Evolutionary conservation across 2,888 invertebrate species (phyloP).

Genomic region (Spodoptera exigua): DNA sequence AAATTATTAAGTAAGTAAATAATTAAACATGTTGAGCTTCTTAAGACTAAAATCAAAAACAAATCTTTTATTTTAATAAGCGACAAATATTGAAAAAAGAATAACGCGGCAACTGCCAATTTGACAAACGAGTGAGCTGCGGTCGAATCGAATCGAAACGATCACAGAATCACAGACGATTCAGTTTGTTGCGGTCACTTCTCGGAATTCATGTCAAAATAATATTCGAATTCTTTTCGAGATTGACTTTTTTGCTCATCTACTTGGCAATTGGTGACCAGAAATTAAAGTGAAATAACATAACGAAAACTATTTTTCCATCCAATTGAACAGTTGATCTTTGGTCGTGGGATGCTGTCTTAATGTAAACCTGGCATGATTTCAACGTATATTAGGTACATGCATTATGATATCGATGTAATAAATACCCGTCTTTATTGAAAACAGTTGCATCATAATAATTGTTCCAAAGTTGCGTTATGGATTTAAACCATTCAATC

Average conservation of each 20-base stretch:
- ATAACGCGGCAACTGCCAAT: constrained; percentile 66
- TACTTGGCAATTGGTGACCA: constrained; percentile 43
- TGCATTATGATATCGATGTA: constrained; percentile 48
- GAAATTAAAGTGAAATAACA: constrained; percentile 37
- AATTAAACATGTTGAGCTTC: too few species aligned
- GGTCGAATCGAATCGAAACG: constrained; percentile 68
- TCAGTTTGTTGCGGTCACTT: constrained; percentile 65
- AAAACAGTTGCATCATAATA: constrained; percentile 42
- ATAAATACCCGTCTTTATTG: constrained; percentile 56
- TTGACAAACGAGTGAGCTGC: constrained; percentile 74
- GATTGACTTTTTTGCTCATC: constrained; percentile 50
- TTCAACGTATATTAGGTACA: constrained; percentile 51
- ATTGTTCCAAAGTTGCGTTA: constrained; percentile 30
- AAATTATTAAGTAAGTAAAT: too few species aligned
- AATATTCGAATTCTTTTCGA: constrained; percentile 54
- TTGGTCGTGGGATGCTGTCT: constrained; percentile 14
- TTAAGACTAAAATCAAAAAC: background rate
- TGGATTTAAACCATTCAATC: constrained; percentile 24
- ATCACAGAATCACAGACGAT: constrained; percentile 62
- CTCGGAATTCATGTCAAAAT: constrained; percentile 59
- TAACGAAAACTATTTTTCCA: constrained; percentile 30
- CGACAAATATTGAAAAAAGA: constrained; percentile 40
- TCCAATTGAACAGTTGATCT: constrained; percentile 42
- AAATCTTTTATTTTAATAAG: constrained; percentile 9
- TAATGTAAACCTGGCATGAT: constrained; percentile 54